Conservation (phyloP, 2,888 invertebrate genomes). For the Melikaiella ostensackeni region DNA sequence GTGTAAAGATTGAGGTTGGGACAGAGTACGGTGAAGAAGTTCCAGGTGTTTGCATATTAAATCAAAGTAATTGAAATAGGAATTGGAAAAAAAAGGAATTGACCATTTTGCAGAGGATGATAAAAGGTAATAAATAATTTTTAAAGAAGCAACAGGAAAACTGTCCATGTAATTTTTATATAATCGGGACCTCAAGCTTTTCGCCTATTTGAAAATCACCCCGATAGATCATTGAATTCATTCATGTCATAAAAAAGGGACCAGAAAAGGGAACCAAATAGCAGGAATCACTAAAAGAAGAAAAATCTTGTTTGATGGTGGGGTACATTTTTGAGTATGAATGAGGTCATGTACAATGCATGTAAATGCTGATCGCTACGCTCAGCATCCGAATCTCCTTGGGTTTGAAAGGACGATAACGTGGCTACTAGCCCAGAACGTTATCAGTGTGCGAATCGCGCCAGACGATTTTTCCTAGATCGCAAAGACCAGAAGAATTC, state of each 20-base stretch:
- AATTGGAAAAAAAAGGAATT: too few species aligned
- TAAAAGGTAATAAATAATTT: too few species aligned
- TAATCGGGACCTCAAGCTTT: too few species aligned
- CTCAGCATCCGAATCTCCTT: conserved; percentile 45
- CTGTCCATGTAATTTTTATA: too few species aligned
- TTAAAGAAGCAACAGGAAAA: too few species aligned
- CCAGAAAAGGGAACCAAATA: neutral
- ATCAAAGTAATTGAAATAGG: too few species aligned
- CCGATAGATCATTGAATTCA: neutral
- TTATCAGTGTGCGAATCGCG: conserved; percentile 54
- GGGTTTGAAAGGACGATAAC: conserved; percentile 53
- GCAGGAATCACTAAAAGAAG: neutral
- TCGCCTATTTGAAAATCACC: too few species aligned
- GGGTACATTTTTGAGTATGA: neutral
- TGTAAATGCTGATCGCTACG: neutral
- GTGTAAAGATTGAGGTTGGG: too few species aligned
- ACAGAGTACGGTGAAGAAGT: too few species aligned
- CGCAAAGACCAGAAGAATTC: conserved; percentile 35
- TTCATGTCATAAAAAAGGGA: neutral
- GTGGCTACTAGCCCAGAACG: conserved; percentile 46
- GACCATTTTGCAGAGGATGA: too few species aligned
- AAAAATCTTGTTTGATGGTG: neutral
- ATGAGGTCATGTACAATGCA: neutral
- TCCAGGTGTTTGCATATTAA: too few species aligned
- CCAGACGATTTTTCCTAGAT: conserved; percentile 43